phyloP scores from a whole-genome alignment of 2,113 vertebrate genomes.

The Mormyrus iriodes region DNA sequence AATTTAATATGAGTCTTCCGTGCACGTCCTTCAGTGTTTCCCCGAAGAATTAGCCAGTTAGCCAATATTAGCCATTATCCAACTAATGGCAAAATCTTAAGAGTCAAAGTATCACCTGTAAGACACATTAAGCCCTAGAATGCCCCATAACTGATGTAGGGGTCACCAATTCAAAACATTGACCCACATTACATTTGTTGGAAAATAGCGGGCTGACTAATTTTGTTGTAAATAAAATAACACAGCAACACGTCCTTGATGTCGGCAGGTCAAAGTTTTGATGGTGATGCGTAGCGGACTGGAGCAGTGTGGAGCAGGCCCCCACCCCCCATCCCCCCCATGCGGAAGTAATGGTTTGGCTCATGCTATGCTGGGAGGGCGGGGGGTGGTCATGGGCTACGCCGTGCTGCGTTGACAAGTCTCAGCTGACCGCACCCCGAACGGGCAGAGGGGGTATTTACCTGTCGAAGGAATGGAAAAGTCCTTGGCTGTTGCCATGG shows the following conservation, averaged over 20 bases:
- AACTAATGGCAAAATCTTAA: neutral
- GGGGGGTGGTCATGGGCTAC: conserved; percentile 42
- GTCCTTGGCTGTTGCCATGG: conserved; percentile 71
- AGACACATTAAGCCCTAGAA: neutral
- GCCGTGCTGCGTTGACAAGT: conserved; percentile 43
- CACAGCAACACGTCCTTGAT: neutral
- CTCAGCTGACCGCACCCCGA: conserved; percentile 44
- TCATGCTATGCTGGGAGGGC: conserved; percentile 55
- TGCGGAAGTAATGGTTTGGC: conserved; percentile 53
- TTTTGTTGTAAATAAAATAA: neutral
- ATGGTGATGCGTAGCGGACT: neutral
- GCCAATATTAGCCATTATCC: neutral
- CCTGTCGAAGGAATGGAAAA: conserved; percentile 65
- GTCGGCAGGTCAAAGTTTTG: neutral
- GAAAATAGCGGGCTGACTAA: neutral
- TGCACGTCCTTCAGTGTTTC: neutral
- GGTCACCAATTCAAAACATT: neutral
- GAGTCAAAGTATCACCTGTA: neutral
- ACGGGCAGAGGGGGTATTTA: conserved; percentile 57
- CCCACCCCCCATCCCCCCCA: conserved; percentile 23
- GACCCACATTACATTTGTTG: neutral
- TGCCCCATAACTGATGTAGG: neutral
- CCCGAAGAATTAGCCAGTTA: neutral
- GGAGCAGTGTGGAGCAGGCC: neutral
- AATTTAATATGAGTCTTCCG: neutral